These are phyloP conservation scores for Cotesia congregata DNA, from an alignment of 2,888 invertebrate genomes.

Conservation along the genomic window DNA sequence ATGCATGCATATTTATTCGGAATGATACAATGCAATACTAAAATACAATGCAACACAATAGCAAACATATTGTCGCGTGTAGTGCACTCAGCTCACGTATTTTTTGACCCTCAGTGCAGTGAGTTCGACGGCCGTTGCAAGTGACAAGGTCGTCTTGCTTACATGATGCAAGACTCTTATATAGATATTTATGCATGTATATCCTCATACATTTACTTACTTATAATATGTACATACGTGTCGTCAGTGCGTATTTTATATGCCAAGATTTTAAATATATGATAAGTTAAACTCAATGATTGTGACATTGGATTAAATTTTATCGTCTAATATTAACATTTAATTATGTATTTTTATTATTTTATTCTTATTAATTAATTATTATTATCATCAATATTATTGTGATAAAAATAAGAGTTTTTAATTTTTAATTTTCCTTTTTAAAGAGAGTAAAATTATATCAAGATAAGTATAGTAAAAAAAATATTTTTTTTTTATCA, in stretches of 20 bases:
- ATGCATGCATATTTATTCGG: neutral
- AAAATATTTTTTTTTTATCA: no score
- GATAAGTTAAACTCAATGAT: neutral
- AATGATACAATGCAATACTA: neutral
- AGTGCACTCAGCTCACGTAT: constrained; percentile 51
- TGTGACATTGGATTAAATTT: neutral
- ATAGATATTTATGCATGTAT: neutral
- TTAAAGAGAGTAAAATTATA: no score
- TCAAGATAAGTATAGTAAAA: no score
- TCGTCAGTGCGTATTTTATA: constrained; percentile 8
- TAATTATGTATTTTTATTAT: neutral
- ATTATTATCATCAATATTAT: neutral
- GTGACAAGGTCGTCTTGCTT: constrained; percentile 56
- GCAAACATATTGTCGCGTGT: constrained; percentile 33
- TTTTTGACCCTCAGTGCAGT: constrained; percentile 59
- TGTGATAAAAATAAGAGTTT: no score
- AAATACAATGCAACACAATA: neutral
- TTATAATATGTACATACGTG: constrained; percentile 12
- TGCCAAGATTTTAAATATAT: constrained; percentile 25
- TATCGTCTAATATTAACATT: neutral
- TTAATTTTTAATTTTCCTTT: no score
- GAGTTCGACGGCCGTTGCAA: constrained; percentile 61
- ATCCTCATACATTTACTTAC: constrained; percentile 1
- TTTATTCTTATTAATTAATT: neutral
- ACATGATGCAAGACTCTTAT: constrained; percentile 58